Percentiles rank a stretch among this genome's conserved stretches.
Evolutionary conservation across 2,797 vertebrate genomes (phyloP).

Genomic region (Galaxias olidus): DNA sequence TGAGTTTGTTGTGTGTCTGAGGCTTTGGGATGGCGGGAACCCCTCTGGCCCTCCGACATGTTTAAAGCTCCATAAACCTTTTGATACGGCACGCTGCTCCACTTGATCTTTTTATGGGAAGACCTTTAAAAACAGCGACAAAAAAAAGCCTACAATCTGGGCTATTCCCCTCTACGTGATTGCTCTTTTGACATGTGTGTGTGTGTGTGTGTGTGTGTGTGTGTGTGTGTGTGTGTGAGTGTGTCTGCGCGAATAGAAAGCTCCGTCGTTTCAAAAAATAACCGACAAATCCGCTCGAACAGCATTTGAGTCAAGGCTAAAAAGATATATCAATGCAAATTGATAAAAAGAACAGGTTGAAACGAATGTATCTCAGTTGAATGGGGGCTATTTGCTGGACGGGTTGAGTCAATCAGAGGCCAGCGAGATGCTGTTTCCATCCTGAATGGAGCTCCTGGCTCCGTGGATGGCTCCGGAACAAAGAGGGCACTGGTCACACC

Average conservation of each 20-base stretch:
- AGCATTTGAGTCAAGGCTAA: neutral
- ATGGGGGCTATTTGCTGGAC: neutral
- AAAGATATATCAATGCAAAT: neutral
- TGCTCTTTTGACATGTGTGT: too few relatives aligned
- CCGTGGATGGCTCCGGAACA: neutral
- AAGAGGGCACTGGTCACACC: slow-evolving; percentile 7
- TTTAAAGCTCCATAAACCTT: slow-evolving; percentile 41
- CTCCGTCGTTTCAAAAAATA: neutral
- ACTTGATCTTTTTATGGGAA: slow-evolving; percentile 36
- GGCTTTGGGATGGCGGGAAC: slow-evolving; percentile 5
- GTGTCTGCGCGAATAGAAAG: slow-evolving; percentile 5
- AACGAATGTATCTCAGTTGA: neutral
- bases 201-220: too few relatives aligned
- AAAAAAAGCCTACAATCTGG: slow-evolving; percentile 1
- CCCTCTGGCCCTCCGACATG: slow-evolving; percentile 7
- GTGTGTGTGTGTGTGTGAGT: slow-evolving; percentile 2
- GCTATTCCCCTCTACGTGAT: neutral
- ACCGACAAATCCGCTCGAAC: too few relatives aligned
- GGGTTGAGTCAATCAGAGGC: slow-evolving; percentile 2
- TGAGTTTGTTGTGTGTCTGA: slow-evolving; percentile 27
- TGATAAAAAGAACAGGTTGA: neutral
- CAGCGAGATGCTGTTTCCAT: neutral
- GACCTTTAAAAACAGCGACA: slow-evolving; percentile 20
- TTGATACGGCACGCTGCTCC: slow-evolving; percentile 40
- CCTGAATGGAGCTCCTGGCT: neutral